phyloP scores from a whole-genome alignment of 2,888 invertebrate genomes.

The Magallana nippona region DNA sequence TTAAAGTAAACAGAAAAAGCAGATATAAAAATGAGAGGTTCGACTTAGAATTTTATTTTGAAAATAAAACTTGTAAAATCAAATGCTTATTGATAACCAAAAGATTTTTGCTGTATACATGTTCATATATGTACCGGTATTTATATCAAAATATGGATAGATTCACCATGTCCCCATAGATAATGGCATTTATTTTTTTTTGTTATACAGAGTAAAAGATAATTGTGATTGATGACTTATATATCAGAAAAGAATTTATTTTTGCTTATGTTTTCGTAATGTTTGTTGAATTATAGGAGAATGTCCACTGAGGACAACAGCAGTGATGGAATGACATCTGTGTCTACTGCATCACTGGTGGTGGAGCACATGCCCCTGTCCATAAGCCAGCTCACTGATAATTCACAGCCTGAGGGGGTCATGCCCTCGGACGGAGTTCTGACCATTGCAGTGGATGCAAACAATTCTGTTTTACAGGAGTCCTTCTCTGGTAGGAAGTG shows the following conservation, averaged over 20 bases:
- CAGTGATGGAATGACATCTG: constrained; percentile 42
- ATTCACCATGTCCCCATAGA: no score
- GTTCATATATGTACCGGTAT: neutral
- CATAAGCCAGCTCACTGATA: constrained; percentile 59
- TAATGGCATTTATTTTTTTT: no score
- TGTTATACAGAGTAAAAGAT: no score
- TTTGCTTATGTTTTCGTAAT: no score
- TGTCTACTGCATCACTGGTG: constrained; percentile 53
- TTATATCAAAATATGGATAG: neutral
- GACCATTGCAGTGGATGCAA: constrained; percentile 32
- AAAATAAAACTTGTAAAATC: neutral
- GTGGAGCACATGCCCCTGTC: constrained; percentile 45
- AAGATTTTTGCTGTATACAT: no score
- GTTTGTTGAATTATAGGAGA: constrained; percentile 2
- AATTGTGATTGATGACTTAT: no score
- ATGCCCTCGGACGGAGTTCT: constrained; percentile 50
- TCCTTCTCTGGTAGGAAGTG: neutral
- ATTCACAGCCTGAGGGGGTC: constrained; percentile 52
- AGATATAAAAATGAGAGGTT: no score
- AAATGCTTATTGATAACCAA: no score
- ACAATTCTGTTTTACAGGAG: constrained; percentile 3
- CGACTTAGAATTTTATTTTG: neutral
- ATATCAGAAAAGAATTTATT: no score
- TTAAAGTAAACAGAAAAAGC: no score
- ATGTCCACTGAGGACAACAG: constrained; percentile 27